phyloP scores from a whole-genome alignment of 2,888 invertebrate genomes.

The Biston stratarius region DNA sequence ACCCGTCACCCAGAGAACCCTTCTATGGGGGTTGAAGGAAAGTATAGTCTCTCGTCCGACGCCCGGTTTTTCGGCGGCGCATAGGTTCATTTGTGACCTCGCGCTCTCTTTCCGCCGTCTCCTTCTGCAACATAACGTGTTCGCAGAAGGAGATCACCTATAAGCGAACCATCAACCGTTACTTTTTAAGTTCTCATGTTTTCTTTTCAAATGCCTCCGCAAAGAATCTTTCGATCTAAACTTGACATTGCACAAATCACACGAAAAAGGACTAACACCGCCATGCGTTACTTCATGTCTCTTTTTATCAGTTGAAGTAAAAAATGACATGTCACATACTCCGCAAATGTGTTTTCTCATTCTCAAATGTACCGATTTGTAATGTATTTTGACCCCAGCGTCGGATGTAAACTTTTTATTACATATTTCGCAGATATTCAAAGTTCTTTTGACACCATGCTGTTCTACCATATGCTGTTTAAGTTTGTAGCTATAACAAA shows the following conservation, averaged over 20 bases:
- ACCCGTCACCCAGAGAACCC: too few relatives aligned
- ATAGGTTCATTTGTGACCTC: too few relatives aligned
- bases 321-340: constrained; percentile 58
- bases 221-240: constrained; percentile 64
- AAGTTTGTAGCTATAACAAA: constrained; percentile 53
- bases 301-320: constrained; percentile 56
- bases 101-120: too few relatives aligned
- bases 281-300: constrained; percentile 64
- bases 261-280: constrained; percentile 54
- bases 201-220: constrained; percentile 58
- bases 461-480: constrained; percentile 53
- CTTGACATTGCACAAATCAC: constrained; percentile 55
- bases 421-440: constrained; percentile 55
- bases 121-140: too few relatives aligned
- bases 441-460: constrained; percentile 54
- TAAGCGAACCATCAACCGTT: too few relatives aligned
- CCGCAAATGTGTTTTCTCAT: constrained; percentile 58
- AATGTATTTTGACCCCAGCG: constrained; percentile 56
- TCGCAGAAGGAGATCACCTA: too few relatives aligned
- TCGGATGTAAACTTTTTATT: constrained; percentile 53
- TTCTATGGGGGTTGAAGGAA: too few relatives aligned
- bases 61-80: too few relatives aligned
- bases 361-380: constrained; percentile 56
- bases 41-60: too few relatives aligned
- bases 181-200: constrained; percentile 46